Evolutionary conservation across 2,888 invertebrate species (phyloP).

Genomic region (Morpho achilles): DNA sequence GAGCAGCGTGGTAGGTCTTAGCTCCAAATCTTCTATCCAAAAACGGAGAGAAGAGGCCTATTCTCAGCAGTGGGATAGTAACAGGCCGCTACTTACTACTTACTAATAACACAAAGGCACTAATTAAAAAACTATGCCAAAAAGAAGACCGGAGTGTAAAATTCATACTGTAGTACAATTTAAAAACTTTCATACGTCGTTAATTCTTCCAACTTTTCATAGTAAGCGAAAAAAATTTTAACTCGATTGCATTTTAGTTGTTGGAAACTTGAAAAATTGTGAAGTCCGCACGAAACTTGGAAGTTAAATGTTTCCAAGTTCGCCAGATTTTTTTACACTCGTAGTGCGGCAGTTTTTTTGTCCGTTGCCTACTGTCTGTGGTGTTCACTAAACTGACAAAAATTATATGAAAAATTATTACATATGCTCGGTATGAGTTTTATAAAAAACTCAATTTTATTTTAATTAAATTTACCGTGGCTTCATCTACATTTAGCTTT

Average conservation of each 20-base stretch:
- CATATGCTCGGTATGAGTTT: background rate
- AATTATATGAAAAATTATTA: background rate
- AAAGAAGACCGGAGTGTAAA: conserved; percentile 25
- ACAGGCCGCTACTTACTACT: no score
- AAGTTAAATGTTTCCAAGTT: conserved; percentile 10
- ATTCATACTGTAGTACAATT: conserved; percentile 16
- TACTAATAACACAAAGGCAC: conserved; percentile 2
- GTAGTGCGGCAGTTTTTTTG: background rate
- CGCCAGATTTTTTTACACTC: background rate
- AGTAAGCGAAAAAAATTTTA: conserved; percentile 43
- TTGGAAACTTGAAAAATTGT: conserved; percentile 30
- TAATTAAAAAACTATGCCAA: conserved; percentile 17
- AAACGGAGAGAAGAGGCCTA: no score
- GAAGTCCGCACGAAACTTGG: conserved; percentile 6
- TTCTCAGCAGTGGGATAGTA: no score
- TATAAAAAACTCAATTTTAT: background rate
- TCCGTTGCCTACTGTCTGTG: background rate
- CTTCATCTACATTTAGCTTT: background rate
- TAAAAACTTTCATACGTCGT: conserved; percentile 30
- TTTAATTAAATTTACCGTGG: background rate
- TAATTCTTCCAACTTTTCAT: conserved; percentile 47
- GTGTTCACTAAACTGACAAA: background rate
- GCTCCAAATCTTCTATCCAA: no score
- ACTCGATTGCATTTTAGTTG: conserved; percentile 53
- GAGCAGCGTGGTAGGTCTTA: no score